These are phyloP conservation scores for Drosophila lacicola DNA, from an alignment of 2,888 invertebrate species.

Conservation along the genomic window DNA sequence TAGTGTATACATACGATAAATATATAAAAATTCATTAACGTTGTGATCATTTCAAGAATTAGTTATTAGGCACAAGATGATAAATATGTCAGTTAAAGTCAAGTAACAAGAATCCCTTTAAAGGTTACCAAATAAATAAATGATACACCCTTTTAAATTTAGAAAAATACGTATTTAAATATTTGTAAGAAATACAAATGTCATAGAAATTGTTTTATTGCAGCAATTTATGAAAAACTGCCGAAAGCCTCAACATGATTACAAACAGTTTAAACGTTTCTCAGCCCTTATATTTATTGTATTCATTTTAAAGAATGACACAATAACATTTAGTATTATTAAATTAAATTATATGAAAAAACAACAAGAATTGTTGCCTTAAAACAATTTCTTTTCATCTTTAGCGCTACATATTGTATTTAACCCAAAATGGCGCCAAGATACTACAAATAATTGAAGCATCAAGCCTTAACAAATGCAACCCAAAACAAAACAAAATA, in stretches of 20 bases:
- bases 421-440: background rate
- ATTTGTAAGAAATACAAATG: conserved; percentile 6
- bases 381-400: conserved; percentile 32
- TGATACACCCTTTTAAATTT: conserved; percentile 16
- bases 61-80: conserved; percentile 59
- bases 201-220: conserved; percentile 45
- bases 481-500: conserved; percentile 6
- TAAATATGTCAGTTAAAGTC: conserved; percentile 39
- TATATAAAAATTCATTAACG: conserved; percentile 70
- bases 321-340: conserved; percentile 7
- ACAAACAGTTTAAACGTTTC: conserved; percentile 12
- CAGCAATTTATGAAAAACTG: conserved; percentile 38
- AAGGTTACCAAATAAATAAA: conserved; percentile 23
- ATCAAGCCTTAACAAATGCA: conserved; percentile 49
- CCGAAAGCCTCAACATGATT: conserved; percentile 30
- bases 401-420: conserved; percentile 1
- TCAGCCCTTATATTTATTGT: conserved; percentile 4
- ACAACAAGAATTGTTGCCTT: conserved; percentile 38
- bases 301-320: background rate
- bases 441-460: conserved; percentile 22
- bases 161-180: conserved; percentile 11
- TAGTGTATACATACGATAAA: conserved; percentile 33
- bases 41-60: conserved; percentile 83
- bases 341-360: conserved; percentile 4
- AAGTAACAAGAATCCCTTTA: conserved; percentile 37